A percentile compares a stretch with the other conserved stretches of the same genome.
Evolutionary conservation across 2,888 invertebrate species (phyloP).

Genomic region (Drosophila prolongata): DNA sequence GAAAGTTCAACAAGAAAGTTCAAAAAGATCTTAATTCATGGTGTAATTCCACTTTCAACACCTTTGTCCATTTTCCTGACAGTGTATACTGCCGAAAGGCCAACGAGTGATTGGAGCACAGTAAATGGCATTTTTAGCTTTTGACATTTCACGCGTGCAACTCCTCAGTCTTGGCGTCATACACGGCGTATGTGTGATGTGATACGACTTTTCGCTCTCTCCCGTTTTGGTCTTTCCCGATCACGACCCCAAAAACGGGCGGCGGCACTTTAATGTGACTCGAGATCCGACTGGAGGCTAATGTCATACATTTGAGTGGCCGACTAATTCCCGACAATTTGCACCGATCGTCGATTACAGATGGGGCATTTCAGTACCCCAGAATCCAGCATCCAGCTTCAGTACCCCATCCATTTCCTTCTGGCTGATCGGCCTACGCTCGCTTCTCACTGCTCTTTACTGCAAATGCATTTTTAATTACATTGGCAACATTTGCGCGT

Average conservation of each 20-base stretch:
- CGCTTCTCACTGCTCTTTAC: constrained; percentile 53
- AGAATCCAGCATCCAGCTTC: background rate
- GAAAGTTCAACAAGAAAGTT: too few relatives aligned
- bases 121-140: constrained; percentile 78
- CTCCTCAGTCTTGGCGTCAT: constrained; percentile 35
- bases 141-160: constrained; percentile 79
- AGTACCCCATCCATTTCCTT: constrained; percentile 31
- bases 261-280: constrained; percentile 68
- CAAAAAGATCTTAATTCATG: background rate
- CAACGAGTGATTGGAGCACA: constrained; percentile 51
- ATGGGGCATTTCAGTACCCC: constrained; percentile 27
- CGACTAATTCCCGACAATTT: constrained; percentile 76
- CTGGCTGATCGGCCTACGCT: constrained; percentile 52
- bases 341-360: constrained; percentile 67
- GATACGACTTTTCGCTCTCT: constrained; percentile 76
- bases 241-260: constrained; percentile 32
- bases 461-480: constrained; percentile 76
- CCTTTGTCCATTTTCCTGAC: background rate
- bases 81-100: constrained; percentile 54
- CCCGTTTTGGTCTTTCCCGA: constrained; percentile 36
- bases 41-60: background rate
- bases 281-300: constrained; percentile 32
- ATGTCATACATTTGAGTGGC: constrained; percentile 67
- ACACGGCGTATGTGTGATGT: constrained; percentile 78
- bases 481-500: constrained; percentile 73